Evolutionary conservation across 2,888 invertebrate species (phyloP), one percentile per base, ranked within the genome.

Genomic region (Spatulosminthurus flaviceps): DNA sequence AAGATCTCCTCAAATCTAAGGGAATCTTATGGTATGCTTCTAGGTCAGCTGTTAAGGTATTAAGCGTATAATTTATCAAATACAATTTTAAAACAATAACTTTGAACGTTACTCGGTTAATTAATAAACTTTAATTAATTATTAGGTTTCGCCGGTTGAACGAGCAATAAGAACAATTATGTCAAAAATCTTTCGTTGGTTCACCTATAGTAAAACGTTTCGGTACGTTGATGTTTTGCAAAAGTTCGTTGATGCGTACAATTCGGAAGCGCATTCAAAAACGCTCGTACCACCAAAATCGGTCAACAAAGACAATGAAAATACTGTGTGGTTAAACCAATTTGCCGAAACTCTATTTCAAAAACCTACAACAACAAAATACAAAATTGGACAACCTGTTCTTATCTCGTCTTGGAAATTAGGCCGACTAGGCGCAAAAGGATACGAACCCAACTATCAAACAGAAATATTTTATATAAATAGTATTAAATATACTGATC

Each of bases 401-500:
- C 51, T 5, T 11, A 51, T 51, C 5, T 51, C 51, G 16, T 11
- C 34, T 34, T 9, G 9, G 9, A 34, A 34, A 34, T 34, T 34
- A 7, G 34, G 34, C 9, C 4, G 9, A 34, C 34, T 34, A 7
- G 34, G 34, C 4, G 9, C 5, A 4, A 34, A 34, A 34, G 34
- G 9, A 34, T 34, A 34, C 9, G 34, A 34, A 4, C 34, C 4
- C 9, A 34, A 34, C 34, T 34, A 34, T 34, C 4, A 34, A 7
- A 7, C 34, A 7, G 34, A 34, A 34, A 9, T 34, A 34, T 34
- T 83, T 76, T 41, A 41, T 13, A 74, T 78, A 66, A 73, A 2
- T 29, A 51, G 66, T 42, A 41, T 61, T 5, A 26, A 42, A 41
- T 21, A 21, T 29, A 78, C 22, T 66, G 22, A 26, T 43, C 51